These are phyloP conservation scores for Chaunax sp. DNA, from an alignment of 2,797 vertebrate genomes.

Conservation along the genomic window DNA sequence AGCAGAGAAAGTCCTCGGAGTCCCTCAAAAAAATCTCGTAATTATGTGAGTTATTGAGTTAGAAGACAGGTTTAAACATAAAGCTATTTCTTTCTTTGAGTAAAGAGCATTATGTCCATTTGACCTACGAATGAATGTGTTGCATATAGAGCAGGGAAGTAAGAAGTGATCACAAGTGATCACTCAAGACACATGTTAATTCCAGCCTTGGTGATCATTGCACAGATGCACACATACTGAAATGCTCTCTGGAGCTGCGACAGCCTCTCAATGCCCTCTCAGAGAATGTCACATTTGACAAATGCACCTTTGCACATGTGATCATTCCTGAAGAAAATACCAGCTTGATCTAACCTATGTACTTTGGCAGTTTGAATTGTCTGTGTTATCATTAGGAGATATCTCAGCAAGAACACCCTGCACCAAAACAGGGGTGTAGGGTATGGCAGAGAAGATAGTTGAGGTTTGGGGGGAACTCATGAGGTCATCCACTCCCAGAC, in stretches of 20 bases:
- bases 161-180: too few species aligned
- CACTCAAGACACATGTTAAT: too few species aligned
- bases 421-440: slow-evolving; percentile 28
- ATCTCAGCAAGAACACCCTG: slow-evolving; percentile 26
- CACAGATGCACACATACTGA: neutral
- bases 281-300: slow-evolving; percentile 6
- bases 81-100: too few species aligned
- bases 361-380: neutral
- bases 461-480: slow-evolving; percentile 25
- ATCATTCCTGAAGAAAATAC: slow-evolving; percentile 4
- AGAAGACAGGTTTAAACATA: too few species aligned
- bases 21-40: too few species aligned
- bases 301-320: neutral
- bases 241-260: neutral
- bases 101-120: too few species aligned
- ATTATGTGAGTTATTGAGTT: too few species aligned
- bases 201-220: neutral
- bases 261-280: neutral
- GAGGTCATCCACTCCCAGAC: slow-evolving; percentile 72
- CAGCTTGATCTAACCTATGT: slow-evolving; percentile 12
- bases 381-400: slow-evolving; percentile 19
- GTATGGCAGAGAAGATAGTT: neutral
- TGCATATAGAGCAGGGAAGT: too few species aligned
- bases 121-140: too few species aligned
- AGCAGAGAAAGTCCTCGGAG: too few species aligned